These are phyloP conservation scores for Acleris holmiana DNA, from an alignment of 2,888 invertebrate species.

Conservation along the genomic window DNA sequence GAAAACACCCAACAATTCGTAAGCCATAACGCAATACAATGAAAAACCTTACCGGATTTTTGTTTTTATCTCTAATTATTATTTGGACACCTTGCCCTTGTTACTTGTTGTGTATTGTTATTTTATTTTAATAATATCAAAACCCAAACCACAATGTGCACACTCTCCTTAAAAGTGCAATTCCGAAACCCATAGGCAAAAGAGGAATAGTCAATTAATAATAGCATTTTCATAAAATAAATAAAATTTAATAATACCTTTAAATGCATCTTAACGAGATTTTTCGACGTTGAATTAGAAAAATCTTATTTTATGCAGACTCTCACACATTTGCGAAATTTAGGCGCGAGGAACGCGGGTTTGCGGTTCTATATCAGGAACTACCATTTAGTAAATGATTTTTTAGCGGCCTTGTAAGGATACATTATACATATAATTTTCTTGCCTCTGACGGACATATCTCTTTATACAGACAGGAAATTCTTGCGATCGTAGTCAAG, in stretches of 20 bases:
- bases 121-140: slow-evolving; percentile 14
- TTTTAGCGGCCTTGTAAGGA: too few species aligned
- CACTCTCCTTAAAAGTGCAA: slow-evolving; percentile 11
- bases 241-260: slow-evolving; percentile 1
- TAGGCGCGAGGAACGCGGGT: too few species aligned
- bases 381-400: too few species aligned
- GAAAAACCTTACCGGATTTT: slow-evolving; percentile 6
- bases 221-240: slow-evolving; percentile 1
- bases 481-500: too few species aligned
- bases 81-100: slow-evolving; percentile 12
- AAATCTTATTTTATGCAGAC: too few species aligned
- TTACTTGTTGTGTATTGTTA: slow-evolving; percentile 28
- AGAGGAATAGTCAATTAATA: background rate
- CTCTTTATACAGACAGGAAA: too few species aligned
- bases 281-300: background rate
- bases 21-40: slow-evolving; percentile 10
- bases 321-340: too few species aligned
- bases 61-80: background rate
- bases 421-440: too few species aligned
- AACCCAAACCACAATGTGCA: slow-evolving; percentile 20
- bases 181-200: slow-evolving; percentile 1
- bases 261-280: slow-evolving; percentile 7
- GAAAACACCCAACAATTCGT: background rate
- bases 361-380: too few species aligned
- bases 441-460: too few species aligned